Conservation (phyloP, 2,797 vertebrate species). For the Hephaestus fuliginosus region DNA sequence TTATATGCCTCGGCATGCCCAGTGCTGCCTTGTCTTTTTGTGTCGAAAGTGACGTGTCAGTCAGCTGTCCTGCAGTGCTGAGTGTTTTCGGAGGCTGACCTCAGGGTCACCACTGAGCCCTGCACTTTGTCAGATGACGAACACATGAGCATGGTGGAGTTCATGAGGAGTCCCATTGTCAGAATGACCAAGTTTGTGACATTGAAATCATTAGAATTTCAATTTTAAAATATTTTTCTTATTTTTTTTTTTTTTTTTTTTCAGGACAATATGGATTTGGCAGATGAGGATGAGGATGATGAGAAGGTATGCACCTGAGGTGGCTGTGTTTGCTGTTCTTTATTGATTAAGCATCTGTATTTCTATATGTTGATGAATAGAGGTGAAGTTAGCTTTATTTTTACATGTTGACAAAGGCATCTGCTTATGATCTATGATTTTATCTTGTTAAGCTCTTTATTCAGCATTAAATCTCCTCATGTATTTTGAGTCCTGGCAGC, state of each 20-base stretch:
- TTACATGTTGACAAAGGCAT: slow-evolving; percentile 52
- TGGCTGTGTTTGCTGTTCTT: slow-evolving; percentile 1
- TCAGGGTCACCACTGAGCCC: slow-evolving; percentile 48
- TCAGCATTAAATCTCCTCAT: slow-evolving; percentile 56
- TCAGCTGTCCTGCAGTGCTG: slow-evolving; percentile 25
- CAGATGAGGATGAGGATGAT: slow-evolving; percentile 95
- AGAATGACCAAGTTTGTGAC: not conserved
- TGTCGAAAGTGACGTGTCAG: slow-evolving; percentile 21
- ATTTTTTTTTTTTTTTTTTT: slow-evolving; percentile 13
- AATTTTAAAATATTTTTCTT: not conserved
- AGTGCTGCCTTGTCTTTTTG: not conserved
- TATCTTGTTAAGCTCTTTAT: slow-evolving; percentile 55
- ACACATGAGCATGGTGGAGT: not conserved
- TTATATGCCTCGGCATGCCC: not conserved
- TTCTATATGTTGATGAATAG: slow-evolving; percentile 28
- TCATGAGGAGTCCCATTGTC: slow-evolving; percentile 13
- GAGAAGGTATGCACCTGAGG: slow-evolving; percentile 88
- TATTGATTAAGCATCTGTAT: slow-evolving; percentile 26
- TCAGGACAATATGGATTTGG: slow-evolving; percentile 90
- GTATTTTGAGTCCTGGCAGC: slow-evolving; percentile 62
- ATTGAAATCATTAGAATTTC: slow-evolving; percentile 1
- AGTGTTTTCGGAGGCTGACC: slow-evolving; percentile 43
- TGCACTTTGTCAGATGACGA: slow-evolving; percentile 33
- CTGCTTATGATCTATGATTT: slow-evolving; percentile 52
- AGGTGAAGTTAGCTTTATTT: slow-evolving; percentile 27